Conservation (phyloP, 92 coral and sea anemone species). For the Anthopleura xanthogrammica region DNA sequence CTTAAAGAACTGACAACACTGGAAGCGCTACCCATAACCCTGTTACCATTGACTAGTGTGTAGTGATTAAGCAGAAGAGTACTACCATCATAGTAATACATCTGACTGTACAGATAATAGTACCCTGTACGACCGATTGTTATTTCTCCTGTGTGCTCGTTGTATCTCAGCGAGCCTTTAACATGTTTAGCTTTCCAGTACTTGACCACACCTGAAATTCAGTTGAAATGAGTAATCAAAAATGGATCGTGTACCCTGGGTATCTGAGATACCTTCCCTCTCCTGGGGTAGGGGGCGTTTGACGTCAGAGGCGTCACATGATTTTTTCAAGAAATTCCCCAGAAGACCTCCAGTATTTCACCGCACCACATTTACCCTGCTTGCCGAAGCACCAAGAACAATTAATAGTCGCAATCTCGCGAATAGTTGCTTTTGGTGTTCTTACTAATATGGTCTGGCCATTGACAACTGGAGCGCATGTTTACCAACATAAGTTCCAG, state of each 20-base stretch:
- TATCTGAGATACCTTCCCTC: too few species aligned
- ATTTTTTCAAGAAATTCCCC: too few species aligned
- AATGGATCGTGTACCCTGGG: not conserved
- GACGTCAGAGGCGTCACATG: too few species aligned
- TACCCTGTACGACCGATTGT: slow-evolving; percentile 73
- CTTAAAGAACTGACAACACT: slow-evolving; percentile 50
- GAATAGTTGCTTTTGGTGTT: too few species aligned
- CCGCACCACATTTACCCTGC: too few species aligned
- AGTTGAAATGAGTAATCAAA: not conserved
- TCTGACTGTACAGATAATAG: slow-evolving; percentile 91
- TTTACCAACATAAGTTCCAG: too few species aligned
- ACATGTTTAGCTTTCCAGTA: slow-evolving; percentile 68
- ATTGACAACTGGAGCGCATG: too few species aligned
- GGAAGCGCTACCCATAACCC: slow-evolving; percentile 68
- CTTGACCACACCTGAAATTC: slow-evolving; percentile 55
- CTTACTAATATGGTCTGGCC: too few species aligned
- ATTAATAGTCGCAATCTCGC: too few species aligned
- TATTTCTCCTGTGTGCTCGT: slow-evolving; percentile 69
- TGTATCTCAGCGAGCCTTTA: slow-evolving; percentile 64
- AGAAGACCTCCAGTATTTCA: too few species aligned
- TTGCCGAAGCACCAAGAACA: too few species aligned
- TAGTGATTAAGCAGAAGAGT: slow-evolving; percentile 60
- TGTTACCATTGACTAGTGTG: slow-evolving; percentile 55
- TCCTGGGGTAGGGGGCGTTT: too few species aligned
- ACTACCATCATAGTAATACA: slow-evolving; percentile 85